Evolutionary conservation across 2,888 invertebrate genomes (phyloP).

Genomic region (Eretmocerus hayati): DNA sequence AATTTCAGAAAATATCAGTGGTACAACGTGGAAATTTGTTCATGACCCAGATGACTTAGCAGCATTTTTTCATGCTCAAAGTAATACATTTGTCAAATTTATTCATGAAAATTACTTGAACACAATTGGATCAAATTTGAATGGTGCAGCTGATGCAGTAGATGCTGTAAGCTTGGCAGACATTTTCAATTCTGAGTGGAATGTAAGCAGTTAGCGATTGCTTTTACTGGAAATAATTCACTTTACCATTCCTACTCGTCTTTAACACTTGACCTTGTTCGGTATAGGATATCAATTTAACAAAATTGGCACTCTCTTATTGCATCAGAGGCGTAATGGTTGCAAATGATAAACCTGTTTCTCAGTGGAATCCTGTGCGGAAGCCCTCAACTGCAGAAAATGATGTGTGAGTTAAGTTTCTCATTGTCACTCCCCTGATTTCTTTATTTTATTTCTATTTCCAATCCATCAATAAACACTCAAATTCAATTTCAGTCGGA

Average conservation of each 20-base stretch:
- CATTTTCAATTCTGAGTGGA: slow-evolving; percentile 58
- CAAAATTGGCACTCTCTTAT: slow-evolving; percentile 37
- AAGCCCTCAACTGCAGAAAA: slow-evolving; percentile 33
- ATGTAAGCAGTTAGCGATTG: slow-evolving; percentile 50
- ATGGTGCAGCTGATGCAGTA: slow-evolving; percentile 51
- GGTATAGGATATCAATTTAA: slow-evolving; percentile 37
- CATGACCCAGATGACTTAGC: slow-evolving; percentile 62
- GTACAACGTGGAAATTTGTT: slow-evolving; percentile 47
- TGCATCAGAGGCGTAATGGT: slow-evolving; percentile 65
- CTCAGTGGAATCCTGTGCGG: slow-evolving; percentile 68
- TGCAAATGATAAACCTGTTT: slow-evolving; percentile 59
- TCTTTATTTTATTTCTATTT: no score
- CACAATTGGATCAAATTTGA: slow-evolving; percentile 59
- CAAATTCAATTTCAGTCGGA: slow-evolving; percentile 29
- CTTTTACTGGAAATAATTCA: background rate
- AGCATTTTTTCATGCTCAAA: slow-evolving; percentile 61
- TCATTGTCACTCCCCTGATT: no score
- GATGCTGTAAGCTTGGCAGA: slow-evolving; percentile 67
- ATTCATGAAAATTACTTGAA: slow-evolving; percentile 68
- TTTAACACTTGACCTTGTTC: background rate
- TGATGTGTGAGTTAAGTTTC: slow-evolving; percentile 29
- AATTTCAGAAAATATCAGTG: slow-evolving; percentile 38
- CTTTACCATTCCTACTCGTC: background rate
- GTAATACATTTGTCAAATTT: slow-evolving; percentile 61
- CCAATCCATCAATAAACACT: no score